A percentile compares a stretch with the other conserved stretches of the same genome.
phyloP scores from a whole-genome alignment of 2,797 vertebrate genomes.

The Lithobates pipiens region DNA sequence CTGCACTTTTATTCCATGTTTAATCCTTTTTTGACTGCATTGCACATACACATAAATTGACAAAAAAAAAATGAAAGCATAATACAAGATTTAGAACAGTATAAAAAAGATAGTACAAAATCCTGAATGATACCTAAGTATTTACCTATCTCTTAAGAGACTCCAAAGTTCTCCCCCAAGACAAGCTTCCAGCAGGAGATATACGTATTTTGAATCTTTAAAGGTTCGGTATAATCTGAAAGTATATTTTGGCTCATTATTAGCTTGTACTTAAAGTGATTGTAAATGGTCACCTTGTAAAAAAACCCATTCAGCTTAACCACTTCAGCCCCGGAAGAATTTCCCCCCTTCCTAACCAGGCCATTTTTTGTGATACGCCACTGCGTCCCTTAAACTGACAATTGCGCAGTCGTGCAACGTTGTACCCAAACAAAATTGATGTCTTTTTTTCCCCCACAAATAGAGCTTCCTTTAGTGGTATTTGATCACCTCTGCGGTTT shows the following conservation, averaged over 20 bases:
- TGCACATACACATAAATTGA: neutral
- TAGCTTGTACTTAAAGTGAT: neutral
- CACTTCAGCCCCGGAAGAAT: too few species aligned
- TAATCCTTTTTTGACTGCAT: neutral
- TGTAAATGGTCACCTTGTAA: too few species aligned
- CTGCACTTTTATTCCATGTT: neutral
- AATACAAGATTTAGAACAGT: neutral
- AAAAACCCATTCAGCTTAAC: too few species aligned
- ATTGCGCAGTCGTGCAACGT: too few species aligned
- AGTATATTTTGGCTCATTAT: slow-evolving; percentile 47
- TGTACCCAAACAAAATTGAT: too few species aligned
- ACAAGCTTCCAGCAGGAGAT: slow-evolving; percentile 95
- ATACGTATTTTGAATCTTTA: slow-evolving; percentile 91
- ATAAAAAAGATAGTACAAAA: neutral
- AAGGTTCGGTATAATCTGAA: slow-evolving; percentile 90
- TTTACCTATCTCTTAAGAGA: slow-evolving; percentile 90
- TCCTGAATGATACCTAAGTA: neutral
- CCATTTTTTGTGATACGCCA: too few species aligned
- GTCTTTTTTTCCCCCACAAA: too few species aligned
- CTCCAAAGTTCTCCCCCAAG: slow-evolving; percentile 94
- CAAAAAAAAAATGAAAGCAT: neutral
- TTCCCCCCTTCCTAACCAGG: too few species aligned
- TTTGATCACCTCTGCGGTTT: too few species aligned
- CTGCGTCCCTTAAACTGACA: too few species aligned
- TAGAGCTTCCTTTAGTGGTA: too few species aligned